A percentile compares a stretch with the other conserved stretches of the same genome.
Conservation (phyloP, 2,888 invertebrate species). For the Dichetophora obliterata region DNA sequence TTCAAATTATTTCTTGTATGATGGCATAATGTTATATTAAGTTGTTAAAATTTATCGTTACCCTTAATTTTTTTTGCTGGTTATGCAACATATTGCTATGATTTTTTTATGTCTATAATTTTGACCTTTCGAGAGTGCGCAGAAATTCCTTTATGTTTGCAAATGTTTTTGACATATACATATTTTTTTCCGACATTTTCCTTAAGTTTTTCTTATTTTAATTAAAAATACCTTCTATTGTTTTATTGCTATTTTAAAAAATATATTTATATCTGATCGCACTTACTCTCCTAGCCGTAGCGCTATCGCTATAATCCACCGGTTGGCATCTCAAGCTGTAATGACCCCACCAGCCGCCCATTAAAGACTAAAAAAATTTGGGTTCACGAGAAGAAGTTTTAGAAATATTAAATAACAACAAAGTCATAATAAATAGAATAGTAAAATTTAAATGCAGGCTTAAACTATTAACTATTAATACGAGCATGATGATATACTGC, state of each 20-base stretch:
- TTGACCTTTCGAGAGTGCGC: slow-evolving; percentile 53
- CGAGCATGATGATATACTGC: background rate
- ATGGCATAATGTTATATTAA: background rate
- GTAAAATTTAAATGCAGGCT: background rate
- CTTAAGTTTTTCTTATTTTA: slow-evolving; percentile 20
- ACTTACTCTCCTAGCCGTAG: slow-evolving; percentile 88
- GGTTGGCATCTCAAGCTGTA: slow-evolving; percentile 93
- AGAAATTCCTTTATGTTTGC: slow-evolving; percentile 35
- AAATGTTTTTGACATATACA: background rate
- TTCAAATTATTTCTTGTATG: slow-evolving; percentile 25
- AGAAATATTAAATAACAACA: slow-evolving; percentile 52
- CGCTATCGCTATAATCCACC: slow-evolving; percentile 87
- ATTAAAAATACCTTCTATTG: slow-evolving; percentile 3
- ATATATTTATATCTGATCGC: slow-evolving; percentile 46
- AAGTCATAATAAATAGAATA: slow-evolving; percentile 46
- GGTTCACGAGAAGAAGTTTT: slow-evolving; percentile 44
- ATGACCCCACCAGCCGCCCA: slow-evolving; percentile 91
- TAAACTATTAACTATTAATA: background rate
- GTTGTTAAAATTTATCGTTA: background rate
- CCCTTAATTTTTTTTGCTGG: background rate
- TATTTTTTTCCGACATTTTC: background rate
- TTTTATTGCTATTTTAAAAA: slow-evolving; percentile 5
- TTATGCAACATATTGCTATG: too few species aligned
- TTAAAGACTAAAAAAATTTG: slow-evolving; percentile 79
- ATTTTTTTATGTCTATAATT: background rate